Base-by-base conservation (phyloP, 2,888 invertebrate genomes). In the Anticlea derivata region DNA sequence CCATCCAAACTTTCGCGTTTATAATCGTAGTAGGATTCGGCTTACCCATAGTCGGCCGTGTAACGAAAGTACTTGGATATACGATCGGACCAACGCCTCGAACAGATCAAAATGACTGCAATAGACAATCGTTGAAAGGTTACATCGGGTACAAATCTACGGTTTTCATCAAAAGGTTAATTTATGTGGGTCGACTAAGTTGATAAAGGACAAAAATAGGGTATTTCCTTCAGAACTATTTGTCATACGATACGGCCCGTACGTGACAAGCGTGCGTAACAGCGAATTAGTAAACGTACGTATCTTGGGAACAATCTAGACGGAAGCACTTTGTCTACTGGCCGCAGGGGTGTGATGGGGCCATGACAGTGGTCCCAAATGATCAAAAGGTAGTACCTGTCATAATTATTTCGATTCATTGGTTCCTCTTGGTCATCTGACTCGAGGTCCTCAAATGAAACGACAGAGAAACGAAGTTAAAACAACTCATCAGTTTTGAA, bases 201-300 rank as follows among this genome's bases (percentile, higher is more conserved):
- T 50, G 62, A 62, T 62, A 56, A 53, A 56, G 52, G 60, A 39
- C 55, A 62, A 62, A 62, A 62, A 62, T 62, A 57, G 55, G 50
- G 54, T 49, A 56, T 52, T 60, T 58, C 58, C 51, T 44, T 50
- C 55, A 56, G 60, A 62, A 60, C 60, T 62, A 62, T 62, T 62
- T 62, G 62, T 60, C 62, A 60, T 74, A 78, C 78, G 78, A 78
- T 67, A 75, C 66, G 77, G 69, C 67, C 68, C 60, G 70, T 61
- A 74, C 80, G 79, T 77, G 79, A 67, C 73, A 59, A 59, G 77
- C 65, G 65, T 78, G 66, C 70, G 72, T 58, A 68, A 60, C 57
- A 60, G 71, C 65, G 70, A 77, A 80, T 78, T 78, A 74, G 73
- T 71, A 67, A 58, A 61, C 65, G 67, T 65, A 64, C 68, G 66